Evolutionary conservation across 2,888 invertebrate genomes (phyloP).

Genomic region (Cistogaster globosa): DNA sequence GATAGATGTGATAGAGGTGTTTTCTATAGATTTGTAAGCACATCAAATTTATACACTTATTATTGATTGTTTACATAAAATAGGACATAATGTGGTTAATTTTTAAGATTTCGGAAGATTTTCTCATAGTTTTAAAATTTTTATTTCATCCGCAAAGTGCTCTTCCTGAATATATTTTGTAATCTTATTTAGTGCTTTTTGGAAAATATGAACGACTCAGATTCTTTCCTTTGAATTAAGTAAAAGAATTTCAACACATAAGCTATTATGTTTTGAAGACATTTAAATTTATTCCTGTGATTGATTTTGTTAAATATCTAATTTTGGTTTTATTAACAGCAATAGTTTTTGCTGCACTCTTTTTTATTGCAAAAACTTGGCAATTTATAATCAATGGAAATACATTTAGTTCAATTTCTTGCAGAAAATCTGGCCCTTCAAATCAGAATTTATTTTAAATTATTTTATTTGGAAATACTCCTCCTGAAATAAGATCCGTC

Average conservation of each 20-base stretch:
- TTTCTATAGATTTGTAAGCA: no score
- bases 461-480: not conserved
- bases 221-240: not conserved
- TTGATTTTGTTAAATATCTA: not conserved
- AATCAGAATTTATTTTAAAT: not conserved
- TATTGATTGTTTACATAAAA: conserved; percentile 15
- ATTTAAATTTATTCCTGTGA: not conserved
- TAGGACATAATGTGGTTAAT: conserved; percentile 3
- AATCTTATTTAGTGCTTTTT: not conserved
- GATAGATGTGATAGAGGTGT: no score
- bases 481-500: not conserved
- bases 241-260: not conserved
- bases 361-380: not conserved
- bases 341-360: no score
- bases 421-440: not conserved
- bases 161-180: not conserved
- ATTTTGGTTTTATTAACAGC: no score
- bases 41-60: not conserved
- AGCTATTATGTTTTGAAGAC: not conserved
- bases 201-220: not conserved
- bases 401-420: no score
- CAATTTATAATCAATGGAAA: not conserved
- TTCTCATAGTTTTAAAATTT: not conserved
- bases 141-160: not conserved
- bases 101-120: not conserved